phyloP scores from a whole-genome alignment of 2,888 invertebrate species.

The Watsonalla binaria region DNA sequence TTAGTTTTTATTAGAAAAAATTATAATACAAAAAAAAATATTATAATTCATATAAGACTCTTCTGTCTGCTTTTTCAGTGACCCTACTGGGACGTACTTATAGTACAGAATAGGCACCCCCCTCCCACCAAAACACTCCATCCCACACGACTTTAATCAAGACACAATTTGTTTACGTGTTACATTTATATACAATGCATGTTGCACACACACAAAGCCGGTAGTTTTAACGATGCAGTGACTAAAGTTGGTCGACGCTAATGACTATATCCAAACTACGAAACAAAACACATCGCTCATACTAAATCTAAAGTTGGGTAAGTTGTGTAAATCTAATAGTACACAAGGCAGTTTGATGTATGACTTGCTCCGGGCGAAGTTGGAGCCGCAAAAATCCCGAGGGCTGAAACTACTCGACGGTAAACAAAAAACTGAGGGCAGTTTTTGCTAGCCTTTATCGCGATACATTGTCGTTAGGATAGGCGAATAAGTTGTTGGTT shows the following conservation, averaged over 20 bases:
- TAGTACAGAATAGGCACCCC: too few species aligned
- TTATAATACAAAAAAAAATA: too few species aligned
- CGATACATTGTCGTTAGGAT: conserved; percentile 12
- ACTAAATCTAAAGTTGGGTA: conserved; percentile 1
- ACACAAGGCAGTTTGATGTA: conserved; percentile 20
- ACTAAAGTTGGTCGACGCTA: background rate
- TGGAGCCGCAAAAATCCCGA: conserved; percentile 30
- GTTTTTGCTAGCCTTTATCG: conserved; percentile 22
- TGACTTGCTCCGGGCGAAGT: conserved; percentile 24
- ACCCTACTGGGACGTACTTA: too few species aligned
- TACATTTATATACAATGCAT: too few species aligned
- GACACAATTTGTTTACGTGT: too few species aligned
- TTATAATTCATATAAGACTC: too few species aligned
- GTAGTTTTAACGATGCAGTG: too few species aligned
- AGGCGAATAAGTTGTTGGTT: background rate
- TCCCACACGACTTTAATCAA: too few species aligned
- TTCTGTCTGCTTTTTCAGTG: too few species aligned
- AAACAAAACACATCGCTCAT: conserved; percentile 1
- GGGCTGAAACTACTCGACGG: conserved; percentile 30
- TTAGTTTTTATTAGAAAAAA: too few species aligned
- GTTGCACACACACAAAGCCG: too few species aligned
- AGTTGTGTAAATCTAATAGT: conserved; percentile 4
- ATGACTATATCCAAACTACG: background rate
- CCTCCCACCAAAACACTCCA: too few species aligned
- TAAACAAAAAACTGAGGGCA: conserved; percentile 32